A percentile compares a stretch with the other conserved stretches of the same genome.
phyloP scores from a whole-genome alignment of 2,113 vertebrate genomes.

The Athene cunicularia region DNA sequence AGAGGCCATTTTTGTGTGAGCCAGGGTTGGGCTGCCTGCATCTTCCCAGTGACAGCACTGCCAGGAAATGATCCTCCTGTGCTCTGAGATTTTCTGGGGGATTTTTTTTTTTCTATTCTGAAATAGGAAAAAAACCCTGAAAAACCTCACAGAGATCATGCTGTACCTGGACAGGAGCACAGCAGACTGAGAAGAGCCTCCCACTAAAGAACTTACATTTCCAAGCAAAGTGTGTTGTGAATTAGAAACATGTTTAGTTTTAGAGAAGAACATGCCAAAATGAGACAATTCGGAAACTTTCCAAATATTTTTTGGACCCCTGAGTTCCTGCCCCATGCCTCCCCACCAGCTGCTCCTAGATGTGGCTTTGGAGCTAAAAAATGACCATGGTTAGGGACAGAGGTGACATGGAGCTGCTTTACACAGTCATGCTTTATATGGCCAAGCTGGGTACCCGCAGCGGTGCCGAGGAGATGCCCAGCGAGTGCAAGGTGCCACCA shows the following conservation, averaged over 20 bases:
- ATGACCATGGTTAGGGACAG: rapidly evolving
- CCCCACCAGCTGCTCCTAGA: neutral
- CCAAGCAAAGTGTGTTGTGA: neutral
- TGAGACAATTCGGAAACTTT: neutral
- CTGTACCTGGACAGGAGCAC: neutral
- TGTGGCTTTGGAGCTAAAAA: rapidly evolving
- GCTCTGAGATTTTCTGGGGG: neutral
- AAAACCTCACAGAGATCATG: neutral
- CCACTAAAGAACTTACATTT: neutral
- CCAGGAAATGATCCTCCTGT: neutral
- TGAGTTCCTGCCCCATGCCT: neutral
- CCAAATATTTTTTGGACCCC: neutral
- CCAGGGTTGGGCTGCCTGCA: neutral
- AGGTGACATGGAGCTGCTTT: rapidly evolving
- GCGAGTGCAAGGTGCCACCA: neutral
- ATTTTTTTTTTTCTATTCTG: neutral
- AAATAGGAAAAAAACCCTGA: neutral
- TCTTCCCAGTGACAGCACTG: rapidly evolving
- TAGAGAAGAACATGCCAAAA: neutral
- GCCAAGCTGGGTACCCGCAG: rapidly evolving
- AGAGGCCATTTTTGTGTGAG: rapidly evolving
- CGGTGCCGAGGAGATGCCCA: rapidly evolving
- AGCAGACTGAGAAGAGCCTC: neutral
- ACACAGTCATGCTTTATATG: rapidly evolving
- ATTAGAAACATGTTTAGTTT: rapidly evolving